Conservation (phyloP, 2,888 invertebrate genomes). For the Colostygia pectinataria region DNA sequence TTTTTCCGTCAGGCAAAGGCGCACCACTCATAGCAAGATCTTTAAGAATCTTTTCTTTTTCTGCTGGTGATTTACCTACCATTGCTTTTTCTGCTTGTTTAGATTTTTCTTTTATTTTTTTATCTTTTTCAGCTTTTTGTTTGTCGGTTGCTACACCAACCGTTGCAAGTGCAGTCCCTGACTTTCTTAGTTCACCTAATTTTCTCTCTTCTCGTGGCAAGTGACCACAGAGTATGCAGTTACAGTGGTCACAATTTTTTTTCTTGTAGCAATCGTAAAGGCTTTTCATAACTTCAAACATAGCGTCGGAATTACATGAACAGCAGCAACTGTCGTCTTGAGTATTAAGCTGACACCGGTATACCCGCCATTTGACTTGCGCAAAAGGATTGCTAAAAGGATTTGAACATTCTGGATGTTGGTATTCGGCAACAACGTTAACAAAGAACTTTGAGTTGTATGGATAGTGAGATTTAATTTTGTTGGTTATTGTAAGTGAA, state of each 20-base stretch:
- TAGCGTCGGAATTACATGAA: constrained; percentile 66
- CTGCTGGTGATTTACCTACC: constrained; percentile 37
- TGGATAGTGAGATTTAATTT: constrained; percentile 17
- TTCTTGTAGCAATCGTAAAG: constrained; percentile 69
- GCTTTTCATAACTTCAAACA: constrained; percentile 73
- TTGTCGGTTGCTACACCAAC: constrained; percentile 17
- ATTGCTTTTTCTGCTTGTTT: constrained; percentile 41
- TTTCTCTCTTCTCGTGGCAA: constrained; percentile 40
- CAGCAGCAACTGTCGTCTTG: constrained; percentile 58
- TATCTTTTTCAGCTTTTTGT: constrained; percentile 20
- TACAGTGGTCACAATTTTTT: constrained; percentile 63
- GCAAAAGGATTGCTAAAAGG: constrained; percentile 27
- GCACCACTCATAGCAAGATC: constrained; percentile 36
- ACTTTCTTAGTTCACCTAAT: constrained; percentile 32
- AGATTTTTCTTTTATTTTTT: constrained; percentile 31
- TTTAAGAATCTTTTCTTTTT: constrained; percentile 45
- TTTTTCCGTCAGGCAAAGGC: constrained; percentile 42
- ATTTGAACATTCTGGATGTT: constrained; percentile 25
- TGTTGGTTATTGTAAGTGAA: constrained; percentile 26
- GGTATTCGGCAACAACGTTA: constrained; percentile 33
- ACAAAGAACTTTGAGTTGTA: constrained; percentile 33
- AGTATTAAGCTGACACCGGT: constrained; percentile 52
- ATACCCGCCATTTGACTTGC: constrained; percentile 35
- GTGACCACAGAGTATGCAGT: constrained; percentile 63
- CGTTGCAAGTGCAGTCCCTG: constrained; percentile 7